Evolutionary conservation across 1,140 invertebrate species (phyloP).

Genomic region (Drosophila dunni): DNA sequence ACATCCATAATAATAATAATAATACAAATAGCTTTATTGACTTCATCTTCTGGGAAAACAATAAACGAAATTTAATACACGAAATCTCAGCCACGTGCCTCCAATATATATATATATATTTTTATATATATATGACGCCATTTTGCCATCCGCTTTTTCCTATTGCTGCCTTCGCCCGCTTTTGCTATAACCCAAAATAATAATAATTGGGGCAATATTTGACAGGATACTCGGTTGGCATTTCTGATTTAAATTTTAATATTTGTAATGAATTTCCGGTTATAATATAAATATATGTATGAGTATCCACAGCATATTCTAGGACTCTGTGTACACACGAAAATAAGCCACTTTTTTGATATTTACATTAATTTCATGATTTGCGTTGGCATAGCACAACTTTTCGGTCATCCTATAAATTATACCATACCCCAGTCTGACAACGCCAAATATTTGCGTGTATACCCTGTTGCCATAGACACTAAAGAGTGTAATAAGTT

Average conservation of each 20-base stretch:
- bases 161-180: background rate
- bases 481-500: too few species aligned
- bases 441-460: background rate
- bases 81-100: constrained; percentile 30
- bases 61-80: constrained; percentile 43
- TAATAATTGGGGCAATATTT: constrained; percentile 16
- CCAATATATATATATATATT: background rate
- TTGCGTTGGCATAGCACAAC: constrained; percentile 28
- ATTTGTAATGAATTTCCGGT: constrained; percentile 13
- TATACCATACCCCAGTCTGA: background rate
- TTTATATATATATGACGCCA: constrained; percentile 15
- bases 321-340: background rate
- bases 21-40: constrained; percentile 49
- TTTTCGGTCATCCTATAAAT: constrained; percentile 21
- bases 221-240: constrained; percentile 2
- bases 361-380: constrained; percentile 8
- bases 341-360: background rate
- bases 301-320: background rate
- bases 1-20: constrained; percentile 26
- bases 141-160: background rate
- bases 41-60: constrained; percentile 36
- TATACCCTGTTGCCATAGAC: too few species aligned
- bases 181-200: constrained; percentile 11
- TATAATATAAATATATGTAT: constrained; percentile 13
- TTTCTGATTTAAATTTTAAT: constrained; percentile 36